Base-by-base conservation (phyloP, 2,888 invertebrate genomes). In the Quadroppia sp. region DNA sequence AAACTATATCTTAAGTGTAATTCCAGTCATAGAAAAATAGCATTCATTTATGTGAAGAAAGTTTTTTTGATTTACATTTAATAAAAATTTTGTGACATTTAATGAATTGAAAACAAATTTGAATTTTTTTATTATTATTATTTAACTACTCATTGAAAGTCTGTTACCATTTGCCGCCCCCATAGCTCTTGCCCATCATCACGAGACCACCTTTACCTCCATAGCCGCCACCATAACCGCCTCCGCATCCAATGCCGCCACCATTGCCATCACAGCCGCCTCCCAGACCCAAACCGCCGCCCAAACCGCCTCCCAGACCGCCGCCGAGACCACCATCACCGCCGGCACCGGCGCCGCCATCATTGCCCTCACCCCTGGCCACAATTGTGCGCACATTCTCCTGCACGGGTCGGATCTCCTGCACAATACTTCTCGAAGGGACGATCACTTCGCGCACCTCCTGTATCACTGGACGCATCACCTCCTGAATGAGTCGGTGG, bases 361-460 rank as follows among this genome's bases (percentile, higher is more conserved):
- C n/a, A n/a, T n/a, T 23, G 13, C 25, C 28, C 6, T 56, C 6
- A 15, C 56, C 56, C 28, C 56, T 56, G 56, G 56, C 56, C 28
- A 56, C 56, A 7, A 56, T 1, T 15, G 56, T 56, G 2, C 23
- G 56, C 1, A 56, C 28, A 11, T 25, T 28, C 20, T 56, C 56
- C 56, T 56, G 56, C 28, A 56, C 56, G 56, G 56, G 56, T 56
- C 56, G 20, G 56, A 56, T 56, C 30, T 56, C 56, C 28, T 56
- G 56, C 3, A 56, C 56, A 28, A 56, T 56, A 20, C 2, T 56
- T 15, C 56, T 4, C 2, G 28, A 7, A 1, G 56, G 56, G 11
- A 56, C 56, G 1, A 56, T 56, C 15, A 56, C 20, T 56, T 56
- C 56, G 7, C 56, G 28, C 6, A 56, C 17, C 28, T 56, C 56